A percentile compares a stretch with the other conserved stretches of the same genome.
These are phyloP conservation scores for Opisthograptis luteolata DNA, from an alignment of 2,888 invertebrate species.

Conservation along the genomic window DNA sequence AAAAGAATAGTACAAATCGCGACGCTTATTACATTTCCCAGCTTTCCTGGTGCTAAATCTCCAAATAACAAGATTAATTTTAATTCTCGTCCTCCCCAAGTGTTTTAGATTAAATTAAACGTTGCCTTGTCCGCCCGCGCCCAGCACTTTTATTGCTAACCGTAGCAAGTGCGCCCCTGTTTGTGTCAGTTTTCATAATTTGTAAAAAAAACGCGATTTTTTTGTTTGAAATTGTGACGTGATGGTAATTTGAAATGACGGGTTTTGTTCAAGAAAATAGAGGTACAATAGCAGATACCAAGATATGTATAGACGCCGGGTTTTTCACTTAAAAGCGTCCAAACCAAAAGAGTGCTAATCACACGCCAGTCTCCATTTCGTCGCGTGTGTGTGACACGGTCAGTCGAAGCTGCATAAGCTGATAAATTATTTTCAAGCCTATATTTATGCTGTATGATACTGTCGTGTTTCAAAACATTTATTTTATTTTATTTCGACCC, in stretches of 20 bases:
- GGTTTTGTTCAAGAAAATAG: not conserved
- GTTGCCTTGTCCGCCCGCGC: conserved; percentile 43
- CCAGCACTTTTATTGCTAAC: conserved; percentile 20
- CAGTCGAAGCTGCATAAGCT: too few relatives aligned
- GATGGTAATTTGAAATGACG: conserved; percentile 10
- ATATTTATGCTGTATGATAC: too few relatives aligned
- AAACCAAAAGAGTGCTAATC: too few relatives aligned
- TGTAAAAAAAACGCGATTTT: conserved; percentile 14
- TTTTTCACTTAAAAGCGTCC: too few relatives aligned
- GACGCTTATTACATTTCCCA: conserved; percentile 44
- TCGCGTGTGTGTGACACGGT: too few relatives aligned
- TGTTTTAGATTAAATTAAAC: conserved; percentile 63
- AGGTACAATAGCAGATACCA: not conserved
- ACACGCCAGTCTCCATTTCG: too few relatives aligned
- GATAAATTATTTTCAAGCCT: too few relatives aligned
- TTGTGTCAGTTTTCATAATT: conserved; percentile 30
- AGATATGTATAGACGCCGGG: too few relatives aligned
- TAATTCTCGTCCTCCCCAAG: conserved; percentile 47
- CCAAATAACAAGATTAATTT: conserved; percentile 60
- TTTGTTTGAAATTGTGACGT: conserved; percentile 17
- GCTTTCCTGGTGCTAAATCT: conserved; percentile 47
- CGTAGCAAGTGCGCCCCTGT: conserved; percentile 24
- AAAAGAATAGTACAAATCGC: conserved; percentile 37
- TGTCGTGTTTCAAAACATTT: too few relatives aligned
- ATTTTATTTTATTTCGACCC: too few relatives aligned